Conservation (phyloP, 2,797 vertebrate species). For the Pangasius sanitwongsei region DNA sequence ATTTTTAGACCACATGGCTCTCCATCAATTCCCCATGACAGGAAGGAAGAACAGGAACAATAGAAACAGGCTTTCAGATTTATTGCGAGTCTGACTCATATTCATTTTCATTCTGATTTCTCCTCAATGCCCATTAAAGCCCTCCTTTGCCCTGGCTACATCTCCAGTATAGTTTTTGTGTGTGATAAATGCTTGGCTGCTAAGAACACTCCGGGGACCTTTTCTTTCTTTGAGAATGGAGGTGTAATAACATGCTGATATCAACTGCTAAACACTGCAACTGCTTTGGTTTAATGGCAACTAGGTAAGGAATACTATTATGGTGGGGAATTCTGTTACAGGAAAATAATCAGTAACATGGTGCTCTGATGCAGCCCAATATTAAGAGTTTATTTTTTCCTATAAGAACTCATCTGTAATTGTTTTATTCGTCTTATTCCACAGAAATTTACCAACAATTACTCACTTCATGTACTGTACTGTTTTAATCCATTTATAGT, state of each 20-base stretch:
- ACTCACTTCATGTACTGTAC: not conserved
- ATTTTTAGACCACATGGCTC: conserved; percentile 55
- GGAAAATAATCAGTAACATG: not conserved
- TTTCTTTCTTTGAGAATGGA: conserved; percentile 14
- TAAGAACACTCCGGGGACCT: conserved; percentile 11
- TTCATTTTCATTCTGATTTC: conserved; percentile 55
- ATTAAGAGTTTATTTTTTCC: not conserved
- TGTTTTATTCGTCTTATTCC: not conserved
- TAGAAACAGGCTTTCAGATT: conserved; percentile 61
- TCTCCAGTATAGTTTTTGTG: conserved; percentile 20
- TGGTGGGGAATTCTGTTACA: not conserved
- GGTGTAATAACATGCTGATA: conserved; percentile 22
- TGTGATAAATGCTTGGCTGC: conserved; percentile 33
- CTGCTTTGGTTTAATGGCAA: not conserved
- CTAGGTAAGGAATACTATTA: not conserved
- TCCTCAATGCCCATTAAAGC: conserved; percentile 47
- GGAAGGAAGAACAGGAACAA: conserved; percentile 57
- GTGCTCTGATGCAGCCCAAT: not conserved
- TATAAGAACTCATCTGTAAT: not conserved
- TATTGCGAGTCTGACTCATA: conserved; percentile 58
- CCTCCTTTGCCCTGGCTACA: conserved; percentile 24
- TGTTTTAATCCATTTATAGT: not conserved
- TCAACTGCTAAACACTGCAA: conserved; percentile 18
- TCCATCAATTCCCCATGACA: conserved; percentile 61
- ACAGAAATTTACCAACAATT: not conserved